Conservation (phyloP, 2,888 invertebrate species). For the Seira musarum region DNA sequence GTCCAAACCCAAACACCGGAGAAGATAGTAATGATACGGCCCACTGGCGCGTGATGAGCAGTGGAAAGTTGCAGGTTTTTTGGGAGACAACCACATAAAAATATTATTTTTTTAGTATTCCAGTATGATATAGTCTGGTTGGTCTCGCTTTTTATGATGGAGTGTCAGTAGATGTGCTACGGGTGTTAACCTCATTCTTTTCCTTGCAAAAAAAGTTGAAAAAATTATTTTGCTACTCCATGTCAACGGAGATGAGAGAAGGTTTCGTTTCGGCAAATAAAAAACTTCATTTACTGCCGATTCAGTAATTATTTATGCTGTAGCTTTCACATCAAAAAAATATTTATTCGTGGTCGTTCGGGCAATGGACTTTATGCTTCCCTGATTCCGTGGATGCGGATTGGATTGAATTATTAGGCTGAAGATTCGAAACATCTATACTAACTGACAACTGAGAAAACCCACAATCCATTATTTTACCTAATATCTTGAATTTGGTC, state of each 20-base stretch:
- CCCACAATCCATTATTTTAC: slow-evolving; percentile 4
- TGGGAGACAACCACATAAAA: background rate
- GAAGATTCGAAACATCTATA: background rate
- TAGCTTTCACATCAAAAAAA: background rate
- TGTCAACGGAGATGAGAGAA: background rate
- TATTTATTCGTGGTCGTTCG: slow-evolving; percentile 33
- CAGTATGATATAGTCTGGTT: background rate
- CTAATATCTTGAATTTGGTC: background rate
- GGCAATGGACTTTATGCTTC: slow-evolving; percentile 59
- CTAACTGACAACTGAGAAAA: background rate
- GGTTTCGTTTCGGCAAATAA: background rate
- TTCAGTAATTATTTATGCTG: slow-evolving; percentile 24
- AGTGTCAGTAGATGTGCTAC: background rate
- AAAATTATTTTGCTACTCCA: background rate
- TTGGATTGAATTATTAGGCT: too few relatives aligned
- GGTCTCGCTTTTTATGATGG: background rate
- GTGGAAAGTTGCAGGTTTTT: background rate
- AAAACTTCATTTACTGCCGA: background rate
- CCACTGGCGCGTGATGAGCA: background rate
- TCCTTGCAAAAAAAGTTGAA: background rate
- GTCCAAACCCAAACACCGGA: background rate
- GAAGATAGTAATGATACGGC: background rate
- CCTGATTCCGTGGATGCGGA: background rate
- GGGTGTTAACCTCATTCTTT: background rate
- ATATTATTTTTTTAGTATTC: background rate